phyloP scores from a whole-genome alignment of 2,888 invertebrate species.

The Leucophora obtusa region DNA sequence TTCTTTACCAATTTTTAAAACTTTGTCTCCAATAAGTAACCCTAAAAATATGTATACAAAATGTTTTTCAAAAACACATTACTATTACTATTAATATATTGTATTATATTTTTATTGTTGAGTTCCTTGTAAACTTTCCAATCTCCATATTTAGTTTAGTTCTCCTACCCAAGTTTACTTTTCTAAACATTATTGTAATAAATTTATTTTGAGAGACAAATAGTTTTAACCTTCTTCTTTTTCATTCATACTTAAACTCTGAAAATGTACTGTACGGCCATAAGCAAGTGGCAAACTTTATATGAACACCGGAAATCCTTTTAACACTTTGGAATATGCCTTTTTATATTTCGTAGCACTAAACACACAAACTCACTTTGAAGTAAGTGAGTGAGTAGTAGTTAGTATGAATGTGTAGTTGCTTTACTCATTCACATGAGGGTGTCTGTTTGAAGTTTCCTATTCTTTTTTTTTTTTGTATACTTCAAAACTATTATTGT shows the following conservation, averaged over 20 bases:
- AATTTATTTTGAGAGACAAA: constrained; percentile 56
- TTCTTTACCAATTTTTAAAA: neutral
- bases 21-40: neutral
- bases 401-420: no score
- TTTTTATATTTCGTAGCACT: constrained; percentile 16
- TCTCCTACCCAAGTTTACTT: neutral
- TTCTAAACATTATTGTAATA: constrained; percentile 42
- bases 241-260: neutral
- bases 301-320: constrained; percentile 67
- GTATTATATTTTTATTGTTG: neutral
- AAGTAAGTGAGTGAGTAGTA: neutral
- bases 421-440: neutral
- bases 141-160: neutral
- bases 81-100: neutral
- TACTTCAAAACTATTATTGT: constrained; percentile 51
- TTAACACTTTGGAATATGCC: constrained; percentile 65
- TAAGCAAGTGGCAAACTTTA: constrained; percentile 61
- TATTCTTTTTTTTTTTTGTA: constrained; percentile 4
- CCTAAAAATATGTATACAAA: no score
- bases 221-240: constrained; percentile 53
- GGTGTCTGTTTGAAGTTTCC: constrained; percentile 24
- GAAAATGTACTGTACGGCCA: constrained; percentile 7
- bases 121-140: neutral
- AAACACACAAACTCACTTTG: constrained; percentile 28
- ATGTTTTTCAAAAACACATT: neutral